A percentile compares a stretch with the other conserved stretches of the same genome.
phyloP scores from a whole-genome alignment of 2,888 invertebrate genomes.

The Patella depressa region DNA sequence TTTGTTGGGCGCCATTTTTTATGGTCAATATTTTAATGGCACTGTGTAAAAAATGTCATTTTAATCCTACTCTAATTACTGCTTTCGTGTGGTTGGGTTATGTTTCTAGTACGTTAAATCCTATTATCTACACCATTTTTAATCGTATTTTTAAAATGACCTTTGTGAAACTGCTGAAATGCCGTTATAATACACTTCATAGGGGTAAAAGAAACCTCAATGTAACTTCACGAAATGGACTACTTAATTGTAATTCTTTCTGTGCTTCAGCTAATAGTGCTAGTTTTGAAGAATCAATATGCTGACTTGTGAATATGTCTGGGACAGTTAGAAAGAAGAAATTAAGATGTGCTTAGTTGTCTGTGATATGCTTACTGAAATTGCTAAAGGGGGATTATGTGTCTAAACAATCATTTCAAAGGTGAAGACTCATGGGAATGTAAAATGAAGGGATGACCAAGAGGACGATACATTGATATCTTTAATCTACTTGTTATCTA shows the following conservation, averaged over 20 bases:
- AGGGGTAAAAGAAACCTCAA: conserved; percentile 40
- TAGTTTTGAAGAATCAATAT: conserved; percentile 33
- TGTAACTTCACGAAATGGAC: conserved; percentile 15
- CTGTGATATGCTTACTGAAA: too few species aligned
- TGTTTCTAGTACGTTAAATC: conserved; percentile 69
- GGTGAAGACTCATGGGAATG: too few species aligned
- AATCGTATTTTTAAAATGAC: conserved; percentile 69
- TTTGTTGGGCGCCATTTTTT: conserved; percentile 71
- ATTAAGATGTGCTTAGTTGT: too few species aligned
- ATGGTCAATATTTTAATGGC: conserved; percentile 64
- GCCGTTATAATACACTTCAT: conserved; percentile 58
- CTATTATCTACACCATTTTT: conserved; percentile 72
- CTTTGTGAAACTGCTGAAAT: conserved; percentile 65
- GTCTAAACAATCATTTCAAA: too few species aligned
- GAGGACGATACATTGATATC: too few species aligned
- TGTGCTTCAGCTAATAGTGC: conserved; percentile 28
- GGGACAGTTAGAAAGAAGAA: too few species aligned
- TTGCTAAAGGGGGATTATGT: too few species aligned
- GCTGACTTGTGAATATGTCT: conserved; percentile 16
- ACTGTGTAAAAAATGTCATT: conserved; percentile 82
- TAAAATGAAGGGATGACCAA: too few species aligned
- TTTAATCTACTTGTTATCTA: too few species aligned
- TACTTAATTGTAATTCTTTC: conserved; percentile 21
- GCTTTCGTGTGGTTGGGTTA: conserved; percentile 70
- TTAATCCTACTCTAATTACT: conserved; percentile 73